A percentile compares a stretch with the other conserved stretches of the same genome.
Conservation (phyloP, 1,140 invertebrate genomes). For the Drosophila pectinifera region DNA sequence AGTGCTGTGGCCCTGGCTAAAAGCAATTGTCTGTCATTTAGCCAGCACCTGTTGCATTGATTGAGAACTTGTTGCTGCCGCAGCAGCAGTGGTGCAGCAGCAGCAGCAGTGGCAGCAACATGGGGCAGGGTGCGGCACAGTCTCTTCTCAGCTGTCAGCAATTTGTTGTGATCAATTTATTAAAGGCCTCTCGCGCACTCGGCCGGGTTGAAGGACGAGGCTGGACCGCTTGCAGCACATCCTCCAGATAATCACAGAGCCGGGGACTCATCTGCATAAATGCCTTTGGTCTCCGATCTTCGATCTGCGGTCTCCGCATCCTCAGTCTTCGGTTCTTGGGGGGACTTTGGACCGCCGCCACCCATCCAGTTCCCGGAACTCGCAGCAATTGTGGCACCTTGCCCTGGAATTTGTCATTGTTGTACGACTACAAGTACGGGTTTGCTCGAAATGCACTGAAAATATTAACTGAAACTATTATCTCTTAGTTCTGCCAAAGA, state of each 20-base stretch:
- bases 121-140: conserved; percentile 55
- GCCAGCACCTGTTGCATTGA: conserved; percentile 68
- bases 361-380: conserved; percentile 75
- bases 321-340: neutral
- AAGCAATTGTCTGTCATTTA: conserved; percentile 67
- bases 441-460: conserved; percentile 9
- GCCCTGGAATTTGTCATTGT: conserved; percentile 75
- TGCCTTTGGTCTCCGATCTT: conserved; percentile 27
- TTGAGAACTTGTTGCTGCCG: conserved; percentile 74
- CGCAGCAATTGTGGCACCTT: conserved; percentile 76
- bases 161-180: conserved; percentile 83
- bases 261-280: conserved; percentile 72
- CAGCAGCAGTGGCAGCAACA: conserved; percentile 9
- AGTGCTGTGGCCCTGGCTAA: conserved; percentile 40
- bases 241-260: conserved; percentile 69
- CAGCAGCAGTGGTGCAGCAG: neutral
- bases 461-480: neutral
- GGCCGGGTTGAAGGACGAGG: conserved; percentile 37
- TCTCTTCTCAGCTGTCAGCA: conserved; percentile 72
- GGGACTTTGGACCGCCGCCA: conserved; percentile 29
- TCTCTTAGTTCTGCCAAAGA: no score
- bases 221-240: conserved; percentile 27
- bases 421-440: conserved; percentile 30
- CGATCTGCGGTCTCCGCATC: neutral
- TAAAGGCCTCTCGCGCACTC: conserved; percentile 44